Conservation (phyloP, 2,888 invertebrate genomes). For the Phrixothrix hirtus region DNA sequence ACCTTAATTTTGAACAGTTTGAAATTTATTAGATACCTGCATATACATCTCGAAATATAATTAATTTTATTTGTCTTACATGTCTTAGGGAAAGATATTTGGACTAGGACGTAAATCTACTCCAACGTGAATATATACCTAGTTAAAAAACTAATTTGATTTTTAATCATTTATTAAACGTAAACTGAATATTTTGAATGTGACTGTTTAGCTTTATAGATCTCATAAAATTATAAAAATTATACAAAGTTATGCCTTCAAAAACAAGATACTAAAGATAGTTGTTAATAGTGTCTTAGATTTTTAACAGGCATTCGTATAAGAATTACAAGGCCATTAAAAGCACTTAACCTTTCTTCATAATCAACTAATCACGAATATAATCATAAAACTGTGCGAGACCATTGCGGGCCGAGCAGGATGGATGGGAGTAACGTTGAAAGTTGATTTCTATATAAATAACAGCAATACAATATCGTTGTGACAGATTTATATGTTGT, state of each 20-base stretch:
- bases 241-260: slow-evolving; percentile 8
- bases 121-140: not conserved
- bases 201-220: slow-evolving; percentile 5
- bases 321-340: slow-evolving; percentile 27
- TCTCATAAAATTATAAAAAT: slow-evolving; percentile 9
- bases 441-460: slow-evolving; percentile 58
- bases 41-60: no score
- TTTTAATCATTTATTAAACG: slow-evolving; percentile 4
- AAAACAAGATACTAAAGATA: slow-evolving; percentile 10
- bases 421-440: slow-evolving; percentile 56
- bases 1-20: no score
- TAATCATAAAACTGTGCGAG: slow-evolving; percentile 10
- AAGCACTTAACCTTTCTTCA: slow-evolving; percentile 27
- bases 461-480: slow-evolving; percentile 56
- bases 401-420: slow-evolving; percentile 32
- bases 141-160: slow-evolving; percentile 1
- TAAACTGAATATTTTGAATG: slow-evolving; percentile 6
- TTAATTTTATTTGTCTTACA: no score
- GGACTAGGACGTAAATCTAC: no score
- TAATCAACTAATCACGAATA: slow-evolving; percentile 35
- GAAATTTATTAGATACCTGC: no score
- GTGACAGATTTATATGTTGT: slow-evolving; percentile 56
- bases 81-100: no score
- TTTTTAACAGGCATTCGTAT: slow-evolving; percentile 13
- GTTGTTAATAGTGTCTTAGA: slow-evolving; percentile 16